Percentiles rank a stretch among this genome's conserved stretches.
These are phyloP conservation scores for Diorhabda elongata DNA, from an alignment of 1,140 invertebrate genomes.

Conservation along the genomic window DNA sequence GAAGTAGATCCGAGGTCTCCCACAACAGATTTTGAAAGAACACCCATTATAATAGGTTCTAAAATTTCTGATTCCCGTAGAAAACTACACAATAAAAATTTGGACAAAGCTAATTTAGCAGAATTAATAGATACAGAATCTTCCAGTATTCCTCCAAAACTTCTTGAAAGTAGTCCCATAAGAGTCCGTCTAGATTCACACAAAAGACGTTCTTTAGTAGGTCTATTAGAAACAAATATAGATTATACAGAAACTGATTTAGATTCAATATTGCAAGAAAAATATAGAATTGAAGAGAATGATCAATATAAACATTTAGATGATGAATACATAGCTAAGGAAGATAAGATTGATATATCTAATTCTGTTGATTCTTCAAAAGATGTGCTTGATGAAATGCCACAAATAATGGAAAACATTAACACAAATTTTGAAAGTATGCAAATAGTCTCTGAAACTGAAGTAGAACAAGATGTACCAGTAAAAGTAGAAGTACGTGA, in stretches of 20 bases:
- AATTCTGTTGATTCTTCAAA: no score
- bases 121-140: slow-evolving; percentile 1
- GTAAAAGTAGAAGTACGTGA: not conserved
- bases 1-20: slow-evolving; percentile 50
- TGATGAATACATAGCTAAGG: not conserved
- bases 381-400: not conserved
- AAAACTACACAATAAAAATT: slow-evolving; percentile 38
- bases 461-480: not conserved
- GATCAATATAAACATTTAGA: not conserved
- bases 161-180: slow-evolving; percentile 31
- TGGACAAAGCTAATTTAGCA: slow-evolving; percentile 33
- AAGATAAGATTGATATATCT: not conserved
- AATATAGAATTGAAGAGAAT: slow-evolving; percentile 17
- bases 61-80: slow-evolving; percentile 34
- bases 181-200: slow-evolving; percentile 21
- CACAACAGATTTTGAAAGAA: slow-evolving; percentile 47
- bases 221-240: slow-evolving; percentile 44
- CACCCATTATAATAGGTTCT: slow-evolving; percentile 46
- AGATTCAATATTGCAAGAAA: slow-evolving; percentile 29
- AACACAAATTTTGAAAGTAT: not conserved
- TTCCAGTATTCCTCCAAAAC: slow-evolving; percentile 27
- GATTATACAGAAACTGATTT: slow-evolving; percentile 44
- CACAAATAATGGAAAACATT: not conserved
- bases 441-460: not conserved
- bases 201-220: slow-evolving; percentile 40